Conservation (phyloP, 2,797 vertebrate genomes). For the Synaphobranchus kaupii region DNA sequence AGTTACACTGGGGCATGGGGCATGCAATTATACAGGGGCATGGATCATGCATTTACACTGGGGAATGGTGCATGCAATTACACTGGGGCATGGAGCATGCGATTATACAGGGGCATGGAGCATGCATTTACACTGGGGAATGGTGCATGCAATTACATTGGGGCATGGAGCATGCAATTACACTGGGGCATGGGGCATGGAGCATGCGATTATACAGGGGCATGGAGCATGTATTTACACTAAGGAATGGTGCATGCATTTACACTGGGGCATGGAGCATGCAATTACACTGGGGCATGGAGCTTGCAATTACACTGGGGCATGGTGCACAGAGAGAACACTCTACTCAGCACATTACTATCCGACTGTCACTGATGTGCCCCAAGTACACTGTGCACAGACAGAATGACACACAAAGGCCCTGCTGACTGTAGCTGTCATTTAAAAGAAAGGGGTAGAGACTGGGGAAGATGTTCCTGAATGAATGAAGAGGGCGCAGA, state of each 20-base stretch:
- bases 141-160: neutral
- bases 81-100: neutral
- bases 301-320: neutral
- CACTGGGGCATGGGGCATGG: neutral
- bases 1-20: too few relatives aligned
- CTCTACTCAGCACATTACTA: neutral
- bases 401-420: neutral
- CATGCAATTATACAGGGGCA: neutral
- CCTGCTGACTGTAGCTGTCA: neutral
- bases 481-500: neutral
- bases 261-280: neutral
- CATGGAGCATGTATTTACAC: neutral
- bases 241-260: neutral
- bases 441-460: too few relatives aligned
- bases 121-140: neutral
- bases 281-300: neutral
- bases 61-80: neutral
- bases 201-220: neutral
- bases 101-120: neutral
- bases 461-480: neutral
- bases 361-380: neutral
- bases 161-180: neutral
- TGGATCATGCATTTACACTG: neutral
- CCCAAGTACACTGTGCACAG: too few relatives aligned
- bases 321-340: neutral